These are phyloP conservation scores for Aselliscus stoliczkanus DNA, from an alignment of 2,797 vertebrate genomes.

Conservation along the genomic window DNA sequence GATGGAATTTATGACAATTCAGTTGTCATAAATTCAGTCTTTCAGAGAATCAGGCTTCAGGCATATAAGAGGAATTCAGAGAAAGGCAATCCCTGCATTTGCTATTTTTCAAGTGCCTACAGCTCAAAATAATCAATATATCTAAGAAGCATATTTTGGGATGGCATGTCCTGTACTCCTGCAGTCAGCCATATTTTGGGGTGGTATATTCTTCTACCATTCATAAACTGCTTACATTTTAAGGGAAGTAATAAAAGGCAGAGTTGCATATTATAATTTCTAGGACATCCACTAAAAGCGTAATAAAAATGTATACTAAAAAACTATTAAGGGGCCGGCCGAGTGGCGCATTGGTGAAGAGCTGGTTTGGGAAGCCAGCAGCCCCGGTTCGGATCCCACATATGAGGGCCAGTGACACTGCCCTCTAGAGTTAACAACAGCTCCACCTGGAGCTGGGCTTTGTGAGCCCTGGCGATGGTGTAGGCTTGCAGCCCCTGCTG, in stretches of 20 bases:
- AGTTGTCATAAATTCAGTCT: too few species aligned
- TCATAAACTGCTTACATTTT: neutral
- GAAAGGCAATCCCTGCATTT: neutral
- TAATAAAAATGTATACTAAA: neutral
- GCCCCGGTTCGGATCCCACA: too few species aligned
- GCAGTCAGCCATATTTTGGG: neutral
- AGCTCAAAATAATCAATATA: neutral
- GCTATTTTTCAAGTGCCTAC: neutral
- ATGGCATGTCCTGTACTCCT: neutral
- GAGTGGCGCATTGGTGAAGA: too few species aligned
- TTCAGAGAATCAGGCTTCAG: neutral
- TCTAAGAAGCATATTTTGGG: neutral
- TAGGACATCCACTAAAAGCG: neutral
- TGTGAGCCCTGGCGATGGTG: too few species aligned
- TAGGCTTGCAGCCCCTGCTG: too few species aligned
- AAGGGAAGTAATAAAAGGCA: neutral
- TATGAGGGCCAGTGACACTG: too few species aligned
- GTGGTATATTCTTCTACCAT: neutral
- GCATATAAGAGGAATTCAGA: neutral
- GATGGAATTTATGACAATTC: neutral
- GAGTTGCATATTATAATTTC: neutral
- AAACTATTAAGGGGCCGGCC: neutral
- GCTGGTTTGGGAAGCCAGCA: too few species aligned
- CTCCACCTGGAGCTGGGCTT: too few species aligned
- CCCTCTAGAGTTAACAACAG: too few species aligned